These are phyloP conservation scores for Cetoscarus ocellatus DNA, from an alignment of 2,797 vertebrate species.

Conservation along the genomic window DNA sequence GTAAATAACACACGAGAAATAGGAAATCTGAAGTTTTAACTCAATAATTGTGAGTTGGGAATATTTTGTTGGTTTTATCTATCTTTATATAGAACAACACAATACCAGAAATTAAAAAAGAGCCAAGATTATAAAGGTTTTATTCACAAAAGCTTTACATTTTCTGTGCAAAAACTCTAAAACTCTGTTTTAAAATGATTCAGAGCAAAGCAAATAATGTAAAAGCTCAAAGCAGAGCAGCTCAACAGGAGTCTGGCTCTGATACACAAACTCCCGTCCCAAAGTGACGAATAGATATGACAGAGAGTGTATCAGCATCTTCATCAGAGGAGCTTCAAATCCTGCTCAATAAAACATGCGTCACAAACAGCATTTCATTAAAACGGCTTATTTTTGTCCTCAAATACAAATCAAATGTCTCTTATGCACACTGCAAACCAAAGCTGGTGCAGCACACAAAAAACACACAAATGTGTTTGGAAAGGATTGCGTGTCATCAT, in stretches of 20 bases:
- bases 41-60: neutral
- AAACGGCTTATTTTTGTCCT: constrained; percentile 39
- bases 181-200: constrained; percentile 10
- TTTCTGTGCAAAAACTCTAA: neutral
- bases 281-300: constrained; percentile 40
- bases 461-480: constrained; percentile 41
- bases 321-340: constrained; percentile 41
- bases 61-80: neutral
- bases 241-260: constrained; percentile 38
- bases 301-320: constrained; percentile 41
- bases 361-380: constrained; percentile 57
- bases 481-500: constrained; percentile 39
- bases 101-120: neutral
- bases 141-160: neutral
- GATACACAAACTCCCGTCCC: constrained; percentile 22
- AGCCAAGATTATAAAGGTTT: neutral
- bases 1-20: neutral
- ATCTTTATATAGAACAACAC: neutral
- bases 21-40: neutral
- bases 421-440: constrained; percentile 41
- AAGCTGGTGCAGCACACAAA: constrained; percentile 13
- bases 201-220: constrained; percentile 34
- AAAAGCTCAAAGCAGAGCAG: constrained; percentile 18
- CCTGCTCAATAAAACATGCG: constrained; percentile 27
- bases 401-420: constrained; percentile 44